Base-by-base conservation (phyloP, 2,113 vertebrate species). In the Eptatretus burgeri region DNA sequence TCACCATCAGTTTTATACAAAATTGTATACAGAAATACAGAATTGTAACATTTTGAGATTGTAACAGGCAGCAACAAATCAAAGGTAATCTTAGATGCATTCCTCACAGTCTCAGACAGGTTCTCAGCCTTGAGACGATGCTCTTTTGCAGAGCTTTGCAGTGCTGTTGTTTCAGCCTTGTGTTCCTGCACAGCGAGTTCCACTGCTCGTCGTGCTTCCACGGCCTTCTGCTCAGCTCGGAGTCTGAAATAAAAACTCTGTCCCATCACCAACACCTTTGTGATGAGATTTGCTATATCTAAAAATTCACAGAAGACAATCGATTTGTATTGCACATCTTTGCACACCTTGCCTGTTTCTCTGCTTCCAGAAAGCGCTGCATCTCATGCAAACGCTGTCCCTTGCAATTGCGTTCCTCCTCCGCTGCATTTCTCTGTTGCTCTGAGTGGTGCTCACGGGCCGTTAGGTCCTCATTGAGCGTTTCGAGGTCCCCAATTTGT, bases 401-500 rank as follows among this genome's bases (percentile, higher is more conserved):
- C 56, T 87, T 83, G 74, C 91, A 86, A 70, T 74, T 81, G 74
- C 95, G 94, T 77, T 98, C 91, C 1, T 95, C 89, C 2, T 93
- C 89, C 50, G 95, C 77, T 18, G 85, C 80, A 1, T 72, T 72
- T 73, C 89, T 79, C 87, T 87, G 95, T 13, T 80, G 82, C 67
- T 96, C 89, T 86, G 89, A 98, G 75, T 94, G 87, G n/a, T 87
- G 78, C 73, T 94, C 91, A 65, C 95, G 95, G 69, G 94, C 91
- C 71, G 95, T 63, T 64, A 98, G 79, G 73, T 98, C 91, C 1
- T 96, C 91, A 1, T 98, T 98, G 69, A 98, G 72, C 8, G 81
- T 83, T 76, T 98, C 91, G 70, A 98, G 72, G 67, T 98, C 91
- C 75, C 94, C 72, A 50, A 98, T 87, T 77, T 98, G 91, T 68